phyloP scores from a whole-genome alignment of 2,113 vertebrate species.

The Psilopsiagon aymara region DNA sequence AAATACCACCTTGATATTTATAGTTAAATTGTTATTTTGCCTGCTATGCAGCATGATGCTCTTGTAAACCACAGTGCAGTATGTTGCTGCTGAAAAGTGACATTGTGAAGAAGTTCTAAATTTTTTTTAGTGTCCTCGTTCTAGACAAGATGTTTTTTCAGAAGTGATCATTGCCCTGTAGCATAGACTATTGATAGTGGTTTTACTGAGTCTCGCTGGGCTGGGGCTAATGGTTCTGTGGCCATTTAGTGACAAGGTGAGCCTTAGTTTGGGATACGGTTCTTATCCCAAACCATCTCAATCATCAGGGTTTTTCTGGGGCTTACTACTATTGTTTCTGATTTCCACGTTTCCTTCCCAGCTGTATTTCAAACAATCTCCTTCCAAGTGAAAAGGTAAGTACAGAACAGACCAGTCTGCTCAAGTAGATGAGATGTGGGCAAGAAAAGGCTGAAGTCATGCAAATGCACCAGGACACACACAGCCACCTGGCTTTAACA shows the following conservation, averaged over 20 bases:
- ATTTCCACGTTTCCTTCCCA: not conserved
- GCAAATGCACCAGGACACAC: not conserved
- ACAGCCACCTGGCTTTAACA: not conserved
- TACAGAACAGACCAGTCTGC: not conserved
- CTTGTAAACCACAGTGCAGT: not conserved
- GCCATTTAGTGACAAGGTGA: not conserved
- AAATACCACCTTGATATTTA: not conserved
- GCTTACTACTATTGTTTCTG: not conserved
- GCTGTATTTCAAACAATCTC: not conserved
- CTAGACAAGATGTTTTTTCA: not conserved
- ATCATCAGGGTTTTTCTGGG: rapidly evolving
- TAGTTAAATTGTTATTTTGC: not conserved
- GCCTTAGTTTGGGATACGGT: not conserved
- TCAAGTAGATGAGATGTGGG: not conserved
- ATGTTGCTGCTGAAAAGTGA: not conserved
- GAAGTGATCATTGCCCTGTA: not conserved
- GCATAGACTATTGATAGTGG: not conserved
- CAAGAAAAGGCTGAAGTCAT: not conserved
- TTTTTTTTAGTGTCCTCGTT: not conserved
- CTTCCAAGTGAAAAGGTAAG: not conserved
- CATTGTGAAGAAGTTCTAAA: not conserved
- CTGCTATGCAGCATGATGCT: not conserved
- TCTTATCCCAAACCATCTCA: not conserved
- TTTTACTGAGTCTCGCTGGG: not conserved
- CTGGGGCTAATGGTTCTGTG: not conserved